Evolutionary conservation across 2,797 vertebrate genomes (phyloP), one percentile per base, ranked within the genome.

Genomic region (Crotalus adamanteus): DNA sequence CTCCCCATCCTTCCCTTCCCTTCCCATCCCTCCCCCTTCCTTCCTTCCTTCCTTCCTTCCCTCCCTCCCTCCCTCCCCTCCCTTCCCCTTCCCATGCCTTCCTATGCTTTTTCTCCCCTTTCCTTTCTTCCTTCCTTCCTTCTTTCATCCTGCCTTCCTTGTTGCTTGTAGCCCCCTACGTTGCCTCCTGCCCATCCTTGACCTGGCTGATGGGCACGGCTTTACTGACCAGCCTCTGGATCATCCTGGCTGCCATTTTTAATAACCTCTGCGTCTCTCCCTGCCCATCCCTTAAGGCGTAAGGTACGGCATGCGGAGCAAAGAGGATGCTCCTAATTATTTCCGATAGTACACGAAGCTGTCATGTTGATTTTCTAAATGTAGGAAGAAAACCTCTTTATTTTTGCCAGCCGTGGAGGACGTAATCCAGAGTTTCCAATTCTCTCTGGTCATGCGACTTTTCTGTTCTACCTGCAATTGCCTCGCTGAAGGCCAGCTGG

Each of bases 351-450:
- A 97, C 97, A 97, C 97, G 96, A 97, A 96, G 96, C 96, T 97
- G 97, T 97, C 97, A 97, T 97, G 96, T 97, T 96, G 97, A 97
- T 97, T 97, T 97, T 97, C 97, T 96, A 97, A 97, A 97, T 96
- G 96, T 97, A 95, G 95, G 53, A 0, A 25, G 95, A 96, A 97
- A 97, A 97, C 97, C 97, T 97, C 96, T 97, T 97, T 96, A 96
- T 97, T 97, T 51, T 97, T 96, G 95, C 96, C 96, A 96, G 95
- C 95, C 96, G 96, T 96, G 96, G 96, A 96, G 96, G 97, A 96
- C 96, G 96, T 95, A 96, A 96, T 94, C 95, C 91, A 92, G 95
- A 93, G 69, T 95, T 95, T 95, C 95, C 97, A 97, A 97, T 97
- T 97, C 97, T 97, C 97, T 97, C 96, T 96, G 97, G 97, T 97